Conservation (phyloP, 35 echinoderm and acorn worm species). For the Ptychodera flava region DNA sequence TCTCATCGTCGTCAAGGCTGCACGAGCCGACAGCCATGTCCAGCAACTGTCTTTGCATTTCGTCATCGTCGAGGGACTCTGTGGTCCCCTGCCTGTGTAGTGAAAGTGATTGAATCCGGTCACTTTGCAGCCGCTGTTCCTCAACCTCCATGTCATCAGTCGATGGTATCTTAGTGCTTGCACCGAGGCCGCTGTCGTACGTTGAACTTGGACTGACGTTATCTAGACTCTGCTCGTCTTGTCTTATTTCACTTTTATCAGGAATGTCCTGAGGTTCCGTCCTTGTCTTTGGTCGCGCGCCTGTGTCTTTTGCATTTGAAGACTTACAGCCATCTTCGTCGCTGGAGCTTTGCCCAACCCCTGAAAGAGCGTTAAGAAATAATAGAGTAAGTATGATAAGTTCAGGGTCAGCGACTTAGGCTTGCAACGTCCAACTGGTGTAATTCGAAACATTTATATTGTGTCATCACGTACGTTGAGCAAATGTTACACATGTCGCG, state of each 20-base stretch:
- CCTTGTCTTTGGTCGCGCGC: neutral
- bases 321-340: neutral
- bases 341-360: neutral
- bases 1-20: constrained; percentile 16
- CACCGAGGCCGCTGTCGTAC: neutral
- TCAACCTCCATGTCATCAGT: neutral
- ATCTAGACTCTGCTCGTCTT: neutral
- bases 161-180: neutral
- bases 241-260: neutral
- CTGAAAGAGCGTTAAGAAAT: neutral
- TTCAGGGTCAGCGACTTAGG: too few relatives aligned
- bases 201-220: neutral
- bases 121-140: neutral
- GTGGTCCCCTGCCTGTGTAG: neutral
- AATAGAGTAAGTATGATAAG: too few relatives aligned
- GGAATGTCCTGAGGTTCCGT: neutral
- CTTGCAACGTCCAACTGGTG: too few relatives aligned
- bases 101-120: neutral
- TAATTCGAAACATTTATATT: too few relatives aligned
- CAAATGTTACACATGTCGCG: too few relatives aligned
- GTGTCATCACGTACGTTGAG: too few relatives aligned
- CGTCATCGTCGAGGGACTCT: constrained; percentile 16
- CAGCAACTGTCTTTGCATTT: neutral
- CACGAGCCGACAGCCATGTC: neutral
- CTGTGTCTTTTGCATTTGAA: neutral